Evolutionary conservation across 2,113 vertebrate genomes (phyloP).

Genomic region (Cinclus cinclus): DNA sequence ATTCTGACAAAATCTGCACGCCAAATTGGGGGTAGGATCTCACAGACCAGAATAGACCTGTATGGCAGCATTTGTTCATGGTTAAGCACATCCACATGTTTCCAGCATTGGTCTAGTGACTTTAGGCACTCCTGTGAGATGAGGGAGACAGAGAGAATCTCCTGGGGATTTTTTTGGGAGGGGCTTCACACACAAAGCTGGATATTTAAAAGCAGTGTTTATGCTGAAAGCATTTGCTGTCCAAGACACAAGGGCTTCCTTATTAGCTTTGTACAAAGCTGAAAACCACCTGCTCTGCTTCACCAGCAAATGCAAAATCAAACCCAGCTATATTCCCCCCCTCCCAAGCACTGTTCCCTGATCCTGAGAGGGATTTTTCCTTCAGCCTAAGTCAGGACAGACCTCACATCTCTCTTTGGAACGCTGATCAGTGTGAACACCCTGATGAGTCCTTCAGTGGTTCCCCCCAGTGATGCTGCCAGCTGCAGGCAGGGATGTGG

Average conservation of each 20-base stretch:
- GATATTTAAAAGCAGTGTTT: background rate
- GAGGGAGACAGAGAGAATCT: background rate
- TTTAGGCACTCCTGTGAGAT: background rate
- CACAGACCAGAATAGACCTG: fast-evolving
- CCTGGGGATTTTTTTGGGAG: background rate
- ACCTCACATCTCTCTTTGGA: background rate
- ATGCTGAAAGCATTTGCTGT: background rate
- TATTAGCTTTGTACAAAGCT: background rate
- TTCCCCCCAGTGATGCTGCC: fast-evolving
- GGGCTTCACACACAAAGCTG: background rate
- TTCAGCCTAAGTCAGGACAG: background rate
- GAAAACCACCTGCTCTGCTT: background rate
- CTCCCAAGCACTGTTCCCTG: background rate
- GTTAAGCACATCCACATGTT: fast-evolving
- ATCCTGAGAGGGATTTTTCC: background rate
- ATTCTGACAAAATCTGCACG: background rate
- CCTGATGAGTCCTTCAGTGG: fast-evolving
- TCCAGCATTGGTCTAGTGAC: background rate
- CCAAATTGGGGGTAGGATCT: background rate
- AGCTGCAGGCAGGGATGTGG: fast-evolving
- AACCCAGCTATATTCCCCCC: background rate
- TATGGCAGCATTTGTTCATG: fast-evolving
- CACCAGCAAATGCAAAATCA: background rate
- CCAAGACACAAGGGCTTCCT: background rate
- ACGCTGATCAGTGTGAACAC: background rate